Evolutionary conservation across 2,888 invertebrate genomes (phyloP), one percentile per base, ranked within the genome.

Genomic region (Galerucella nymphaeae): DNA sequence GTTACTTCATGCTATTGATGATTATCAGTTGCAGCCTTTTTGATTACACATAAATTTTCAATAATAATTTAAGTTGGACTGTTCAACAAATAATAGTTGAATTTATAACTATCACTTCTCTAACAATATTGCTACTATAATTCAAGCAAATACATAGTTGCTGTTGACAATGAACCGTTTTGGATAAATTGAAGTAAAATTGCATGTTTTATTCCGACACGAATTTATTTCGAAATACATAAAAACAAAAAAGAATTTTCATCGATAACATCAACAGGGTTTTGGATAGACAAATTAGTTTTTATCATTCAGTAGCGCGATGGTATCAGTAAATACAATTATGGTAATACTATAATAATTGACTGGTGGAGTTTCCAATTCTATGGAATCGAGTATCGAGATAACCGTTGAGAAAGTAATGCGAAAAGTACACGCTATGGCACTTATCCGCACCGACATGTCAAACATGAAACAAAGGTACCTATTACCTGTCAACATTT

Each of bases 121-220:
- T n/a, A 13, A 30, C n/a, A 45, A 45, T 59, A 59, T 67, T 67
- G 48, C 48, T 20, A 59, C 59, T 14, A 48, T 61, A 48, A 67
- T 59, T 67, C 59, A 59, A 67, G 59, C 41, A 67, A 59, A 20
- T 50, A 67, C 30, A 59, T 41, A 38, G 59, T 59, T 23, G 58
- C 30, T 45, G 59, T 67, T 30, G 59, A 61, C 48, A 67, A 67
- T 67, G 48, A 16, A 58, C 67, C 9, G 45, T 58, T 14, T n/a
- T 67, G 23, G 38, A 58, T 59, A 59, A 59, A 59, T 67, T 59
- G 48, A 16, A 42, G n/a, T 59, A 67, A 67, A 67, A 67, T 67
- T 45, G 67, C 67, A 20, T 67, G 58, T 59, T 20, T 30, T 30
- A 50, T 67, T 48, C 30, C 23, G 14, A 67, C 42, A 67, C 45